Evolutionary conservation across 23 tunicate genomes (phyloP), one percentile per base, ranked within the genome.

Genomic region (Clavelina lepadiformis): DNA sequence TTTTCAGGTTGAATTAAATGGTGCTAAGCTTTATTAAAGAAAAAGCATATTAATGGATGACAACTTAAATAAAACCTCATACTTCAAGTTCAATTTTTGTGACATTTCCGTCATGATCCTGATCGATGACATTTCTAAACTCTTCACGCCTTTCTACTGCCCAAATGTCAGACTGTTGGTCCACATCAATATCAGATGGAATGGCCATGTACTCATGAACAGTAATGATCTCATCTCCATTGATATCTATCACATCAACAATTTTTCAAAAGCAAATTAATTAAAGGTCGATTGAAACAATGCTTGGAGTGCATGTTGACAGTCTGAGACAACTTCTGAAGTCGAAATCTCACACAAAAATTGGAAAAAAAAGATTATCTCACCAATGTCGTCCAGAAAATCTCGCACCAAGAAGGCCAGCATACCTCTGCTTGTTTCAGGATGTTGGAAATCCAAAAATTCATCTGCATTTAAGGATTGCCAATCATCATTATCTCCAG

Each of bases 321-420:
- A n/a, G n/a, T n/a, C n/a, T n/a, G n/a, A n/a, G n/a, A n/a, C n/a
- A n/a, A n/a, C n/a, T n/a, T n/a, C n/a, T n/a, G n/a, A n/a, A n/a
- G n/a, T n/a, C n/a, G n/a, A n/a, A n/a, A n/a, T n/a, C n/a, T n/a
- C n/a, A n/a, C n/a, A n/a, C n/a, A n/a, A n/a, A n/a, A n/a, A n/a
- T n/a, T n/a, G n/a, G n/a, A n/a, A n/a, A n/a, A n/a, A n/a, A n/a
- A n/a, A n/a, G n/a, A n/a, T n/a, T n/a, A 27, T 38, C 76, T 46
- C 50, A 86, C 95, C 95, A 70, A 86, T 68, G 65, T 86, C 95
- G 63, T 86, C 85, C 70, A 86, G 45, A n/a, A 86, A 63, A 36
- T 78, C 85, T 37, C 62, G 69, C 3, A 86, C 80, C 44, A 86
- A 33, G 23, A 27, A 68, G 38, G 58, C 51, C 25, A 86, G 71